These are phyloP conservation scores for Nothobranchius kuhntae DNA, from an alignment of 2,113 vertebrate genomes.

Conservation along the genomic window DNA sequence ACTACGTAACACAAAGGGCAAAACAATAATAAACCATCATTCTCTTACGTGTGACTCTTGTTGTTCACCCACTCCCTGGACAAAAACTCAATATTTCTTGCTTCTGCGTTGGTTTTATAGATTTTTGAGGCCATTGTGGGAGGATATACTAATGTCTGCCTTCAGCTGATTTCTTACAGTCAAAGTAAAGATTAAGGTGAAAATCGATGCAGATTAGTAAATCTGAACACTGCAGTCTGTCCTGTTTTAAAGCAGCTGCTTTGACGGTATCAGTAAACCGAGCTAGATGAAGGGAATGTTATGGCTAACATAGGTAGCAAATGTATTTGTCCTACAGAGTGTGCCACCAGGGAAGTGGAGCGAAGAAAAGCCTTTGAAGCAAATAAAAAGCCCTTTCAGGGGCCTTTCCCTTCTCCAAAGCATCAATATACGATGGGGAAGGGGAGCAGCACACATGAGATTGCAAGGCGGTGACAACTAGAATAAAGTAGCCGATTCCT, in stretches of 20 bases:
- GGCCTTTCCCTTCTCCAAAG: constrained; percentile 10
- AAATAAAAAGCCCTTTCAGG: constrained; percentile 26
- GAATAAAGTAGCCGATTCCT: constrained; percentile 45
- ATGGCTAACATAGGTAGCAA: constrained; percentile 17
- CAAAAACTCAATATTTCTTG: constrained; percentile 2
- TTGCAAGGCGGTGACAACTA: constrained; percentile 33
- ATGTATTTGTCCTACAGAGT: constrained; percentile 31
- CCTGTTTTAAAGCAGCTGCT: background rate
- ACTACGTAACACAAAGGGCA: constrained; percentile 4
- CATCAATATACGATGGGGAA: constrained; percentile 68
- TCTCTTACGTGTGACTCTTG: constrained; percentile 1
- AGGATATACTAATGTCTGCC: constrained; percentile 23
- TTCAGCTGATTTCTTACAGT: background rate
- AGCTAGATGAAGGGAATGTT: constrained; percentile 17
- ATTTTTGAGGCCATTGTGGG: constrained; percentile 26
- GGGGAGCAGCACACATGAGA: constrained; percentile 20
- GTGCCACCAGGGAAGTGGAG: constrained; percentile 6
- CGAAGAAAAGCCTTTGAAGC: constrained; percentile 22
- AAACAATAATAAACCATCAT: constrained; percentile 1
- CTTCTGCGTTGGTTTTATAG: constrained; percentile 19
- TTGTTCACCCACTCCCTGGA: constrained; percentile 6
- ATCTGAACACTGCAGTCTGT: background rate
- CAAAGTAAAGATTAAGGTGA: background rate
- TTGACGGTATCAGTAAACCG: background rate
- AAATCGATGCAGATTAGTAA: background rate